Evolutionary conservation across 35 echinoderm and acorn worm genomes (phyloP), one percentile per base, ranked within the genome.

Genomic region (Acanthaster planci): DNA sequence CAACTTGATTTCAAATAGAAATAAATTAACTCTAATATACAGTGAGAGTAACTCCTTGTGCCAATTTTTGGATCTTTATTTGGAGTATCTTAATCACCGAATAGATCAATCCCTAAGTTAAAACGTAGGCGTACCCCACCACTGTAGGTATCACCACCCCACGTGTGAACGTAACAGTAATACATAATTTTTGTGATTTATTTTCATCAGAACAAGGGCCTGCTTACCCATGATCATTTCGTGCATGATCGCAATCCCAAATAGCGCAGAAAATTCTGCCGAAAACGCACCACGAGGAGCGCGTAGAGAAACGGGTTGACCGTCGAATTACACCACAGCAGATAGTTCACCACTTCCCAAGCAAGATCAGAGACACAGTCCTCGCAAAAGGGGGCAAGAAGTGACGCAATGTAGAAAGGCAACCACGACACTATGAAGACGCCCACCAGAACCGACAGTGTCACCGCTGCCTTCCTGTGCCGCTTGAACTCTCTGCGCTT

Each of bases 221-320:
- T 47, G 42, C 42, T 12, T 47, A 47, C 42, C 64, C 30, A 72
- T 34, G 26, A 34, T 35, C 64, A 0, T 7, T 72, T 72, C 34
- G 18, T 72, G 34, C 64, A 72, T 12, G 34, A 72, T 10, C 34
- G 18, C 40, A 72, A 37, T 64, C 80, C 79, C 8, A 84, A 76
- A 35, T 84, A 89, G 12, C 23, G 39, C 21, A 79, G 75, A 40
- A 89, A 88, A 40, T 84, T 88, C 7, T 60, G 38, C 55, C 81
- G 67, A 36, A 93, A 88, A 17, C 84, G 80, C 5, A 84, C 42
- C 40, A 84, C 77, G 16, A 78, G 87, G 16, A 79, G 56, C n/a
- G 91, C 91, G 34, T 93, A 93, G 14, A 93, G 60, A 53, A 93
- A 88, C 36, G 91, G 91, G 47, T 93, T 93, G 8, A 93, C 53